phyloP scores from a whole-genome alignment of 1,140 invertebrate species.

The Diachasma alloeum region DNA sequence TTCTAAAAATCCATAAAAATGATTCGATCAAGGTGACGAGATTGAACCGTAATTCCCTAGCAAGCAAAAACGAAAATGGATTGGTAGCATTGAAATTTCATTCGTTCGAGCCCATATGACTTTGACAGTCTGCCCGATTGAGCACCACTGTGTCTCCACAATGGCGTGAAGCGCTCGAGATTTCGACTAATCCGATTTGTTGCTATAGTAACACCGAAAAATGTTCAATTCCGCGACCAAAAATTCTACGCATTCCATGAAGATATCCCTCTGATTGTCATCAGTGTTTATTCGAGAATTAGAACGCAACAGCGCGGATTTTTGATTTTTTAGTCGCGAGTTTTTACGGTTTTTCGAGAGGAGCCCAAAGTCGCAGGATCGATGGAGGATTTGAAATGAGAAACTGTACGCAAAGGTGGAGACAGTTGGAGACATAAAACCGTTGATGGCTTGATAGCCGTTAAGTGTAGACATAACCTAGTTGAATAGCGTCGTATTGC shows the following conservation, averaged over 20 bases:
- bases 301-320: no score
- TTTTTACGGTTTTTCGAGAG: not conserved
- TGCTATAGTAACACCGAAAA: constrained; percentile 32
- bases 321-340: no score
- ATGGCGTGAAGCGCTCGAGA: constrained; percentile 15
- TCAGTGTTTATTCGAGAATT: not conserved
- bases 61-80: no score
- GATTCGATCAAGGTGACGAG: no score
- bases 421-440: constrained; percentile 33
- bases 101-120: no score
- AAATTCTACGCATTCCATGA: constrained; percentile 14
- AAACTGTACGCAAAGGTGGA: constrained; percentile 24
- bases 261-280: not conserved
- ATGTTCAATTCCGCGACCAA: constrained; percentile 3
- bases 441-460: constrained; percentile 43
- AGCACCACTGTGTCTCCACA: constrained; percentile 10
- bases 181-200: constrained; percentile 28
- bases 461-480: constrained; percentile 47
- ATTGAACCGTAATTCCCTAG: no score
- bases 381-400: constrained; percentile 6
- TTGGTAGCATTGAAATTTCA: no score
- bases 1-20: no score
- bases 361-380: constrained; percentile 1
- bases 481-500: constrained; percentile 44
- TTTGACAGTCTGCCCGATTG: constrained; percentile 32